These are phyloP conservation scores for Atherix ibis DNA, from an alignment of 2,888 invertebrate species.

Conservation along the genomic window DNA sequence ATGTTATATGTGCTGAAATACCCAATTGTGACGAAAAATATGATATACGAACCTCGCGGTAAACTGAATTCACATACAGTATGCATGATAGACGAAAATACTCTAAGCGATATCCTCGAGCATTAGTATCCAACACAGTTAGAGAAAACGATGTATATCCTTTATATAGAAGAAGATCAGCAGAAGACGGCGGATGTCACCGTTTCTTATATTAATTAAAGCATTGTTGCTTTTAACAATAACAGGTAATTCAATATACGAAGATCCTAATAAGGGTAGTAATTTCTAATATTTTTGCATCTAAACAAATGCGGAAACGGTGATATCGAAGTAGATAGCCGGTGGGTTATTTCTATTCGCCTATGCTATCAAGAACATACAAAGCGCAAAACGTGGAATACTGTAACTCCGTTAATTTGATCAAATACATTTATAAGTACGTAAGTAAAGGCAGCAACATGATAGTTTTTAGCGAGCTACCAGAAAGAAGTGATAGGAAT, in stretches of 20 bases:
- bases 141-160: slow-evolving; percentile 21
- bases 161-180: slow-evolving; percentile 22
- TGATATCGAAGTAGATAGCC: slow-evolving; percentile 18
- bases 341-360: slow-evolving; percentile 24
- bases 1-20: slow-evolving; percentile 12
- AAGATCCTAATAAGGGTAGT: too few relatives aligned
- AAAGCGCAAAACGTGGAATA: slow-evolving; percentile 27
- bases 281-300: too few relatives aligned
- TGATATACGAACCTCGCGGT: slow-evolving; percentile 27
- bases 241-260: too few relatives aligned
- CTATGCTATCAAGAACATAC: slow-evolving; percentile 18
- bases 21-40: slow-evolving; percentile 16
- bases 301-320: too few relatives aligned
- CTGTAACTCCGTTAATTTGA: slow-evolving; percentile 28
- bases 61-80: slow-evolving; percentile 19
- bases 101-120: slow-evolving; percentile 16
- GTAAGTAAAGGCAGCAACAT: slow-evolving; percentile 29
- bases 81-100: slow-evolving; percentile 28
- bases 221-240: too few relatives aligned
- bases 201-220: slow-evolving; percentile 7
- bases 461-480: slow-evolving; percentile 19
- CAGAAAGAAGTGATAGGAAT: too few relatives aligned
- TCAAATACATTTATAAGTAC: slow-evolving; percentile 31
- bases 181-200: slow-evolving; percentile 11
- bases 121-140: slow-evolving; percentile 15